Conservation (phyloP, 1,140 invertebrate genomes). For the Lasioglossum baleicum region DNA sequence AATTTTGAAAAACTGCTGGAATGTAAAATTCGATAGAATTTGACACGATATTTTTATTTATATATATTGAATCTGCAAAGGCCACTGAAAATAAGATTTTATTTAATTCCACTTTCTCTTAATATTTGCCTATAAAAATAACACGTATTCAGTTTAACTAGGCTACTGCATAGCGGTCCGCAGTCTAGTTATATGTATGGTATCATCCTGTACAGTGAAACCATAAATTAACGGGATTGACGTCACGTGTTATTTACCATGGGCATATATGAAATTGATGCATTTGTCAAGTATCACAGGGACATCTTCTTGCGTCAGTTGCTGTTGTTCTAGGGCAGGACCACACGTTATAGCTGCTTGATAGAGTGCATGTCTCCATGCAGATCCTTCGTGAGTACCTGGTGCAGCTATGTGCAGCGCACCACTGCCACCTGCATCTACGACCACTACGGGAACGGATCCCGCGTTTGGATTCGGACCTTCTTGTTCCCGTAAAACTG, state of each 20-base stretch:
- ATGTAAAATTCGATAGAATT: too few species aligned
- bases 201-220: too few species aligned
- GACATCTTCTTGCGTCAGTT: slow-evolving; percentile 91
- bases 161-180: too few species aligned
- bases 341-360: slow-evolving; percentile 89
- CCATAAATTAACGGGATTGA: too few species aligned
- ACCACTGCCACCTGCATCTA: slow-evolving; percentile 69
- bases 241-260: slow-evolving; percentile 82
- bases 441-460: slow-evolving; percentile 68
- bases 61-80: too few species aligned
- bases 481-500: slow-evolving; percentile 73
- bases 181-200: too few species aligned
- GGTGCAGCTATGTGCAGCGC: slow-evolving; percentile 72
- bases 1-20: too few species aligned
- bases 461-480: slow-evolving; percentile 66
- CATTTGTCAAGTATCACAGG: slow-evolving; percentile 95
- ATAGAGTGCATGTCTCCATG: slow-evolving; percentile 87
- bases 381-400: slow-evolving; percentile 71
- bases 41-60: too few species aligned
- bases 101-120: too few species aligned
- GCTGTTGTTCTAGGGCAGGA: slow-evolving; percentile 88
- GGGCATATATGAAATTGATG: slow-evolving; percentile 91
- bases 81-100: too few species aligned
- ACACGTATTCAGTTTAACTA: too few species aligned
- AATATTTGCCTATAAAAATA: too few species aligned